phyloP scores from a whole-genome alignment of 2,797 vertebrate species.

The Smutsia temminckii region DNA sequence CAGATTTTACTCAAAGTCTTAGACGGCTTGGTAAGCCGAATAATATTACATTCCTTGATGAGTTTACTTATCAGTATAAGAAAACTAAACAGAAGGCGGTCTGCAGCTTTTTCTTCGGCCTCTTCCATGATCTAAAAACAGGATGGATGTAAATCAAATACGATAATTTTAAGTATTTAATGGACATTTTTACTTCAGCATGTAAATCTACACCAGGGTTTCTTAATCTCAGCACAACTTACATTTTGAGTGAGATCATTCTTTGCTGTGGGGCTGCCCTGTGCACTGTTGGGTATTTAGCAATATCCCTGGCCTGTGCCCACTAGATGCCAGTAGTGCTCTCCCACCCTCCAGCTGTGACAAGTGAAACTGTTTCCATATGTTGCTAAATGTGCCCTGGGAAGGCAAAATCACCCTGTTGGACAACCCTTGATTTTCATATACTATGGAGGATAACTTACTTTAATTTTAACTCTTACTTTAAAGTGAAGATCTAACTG shows the following conservation, averaged over 20 bases:
- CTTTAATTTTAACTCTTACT: neutral
- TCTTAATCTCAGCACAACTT: neutral
- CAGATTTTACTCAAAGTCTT: slow-evolving; percentile 89
- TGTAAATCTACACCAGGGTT: neutral
- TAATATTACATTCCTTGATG: slow-evolving; percentile 90
- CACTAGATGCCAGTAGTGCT: too few relatives aligned
- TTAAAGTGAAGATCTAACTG: neutral
- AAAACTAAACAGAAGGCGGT: slow-evolving; percentile 92
- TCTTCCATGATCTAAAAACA: slow-evolving; percentile 91
- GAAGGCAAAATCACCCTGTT: neutral
- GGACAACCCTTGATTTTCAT: neutral
- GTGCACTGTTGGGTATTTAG: neutral
- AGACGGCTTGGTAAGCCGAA: slow-evolving; percentile 86
- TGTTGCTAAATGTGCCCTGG: neutral
- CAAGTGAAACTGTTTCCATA: neutral
- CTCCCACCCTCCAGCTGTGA: neutral
- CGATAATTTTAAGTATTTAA: neutral
- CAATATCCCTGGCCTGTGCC: neutral
- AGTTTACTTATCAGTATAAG: slow-evolving; percentile 94
- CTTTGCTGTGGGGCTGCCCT: neutral
- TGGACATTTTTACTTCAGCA: neutral
- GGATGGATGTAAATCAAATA: neutral
- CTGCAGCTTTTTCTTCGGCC: slow-evolving; percentile 93
- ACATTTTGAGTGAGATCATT: neutral
- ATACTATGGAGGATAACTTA: neutral